Base-by-base conservation (phyloP, 1,140 invertebrate genomes). In the Patella vulgata region DNA sequence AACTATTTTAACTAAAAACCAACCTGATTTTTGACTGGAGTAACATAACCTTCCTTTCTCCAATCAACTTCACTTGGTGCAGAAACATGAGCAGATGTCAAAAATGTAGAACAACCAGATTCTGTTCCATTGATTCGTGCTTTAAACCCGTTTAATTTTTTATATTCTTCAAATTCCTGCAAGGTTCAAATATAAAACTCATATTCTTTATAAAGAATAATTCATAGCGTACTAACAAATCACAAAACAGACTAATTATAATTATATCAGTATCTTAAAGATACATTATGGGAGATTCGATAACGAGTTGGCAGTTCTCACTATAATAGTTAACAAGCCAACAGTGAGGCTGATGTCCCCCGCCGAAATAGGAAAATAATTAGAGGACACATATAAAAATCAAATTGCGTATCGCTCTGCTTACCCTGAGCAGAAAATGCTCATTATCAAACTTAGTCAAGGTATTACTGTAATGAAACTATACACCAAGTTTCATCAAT, bases 21-120 rank as follows among this genome's bases (percentile, higher is more conserved):
- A 56, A 77, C 85, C 75, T 87, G 87, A 66, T 86, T 78, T 58
- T 84, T 85, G 8, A 87, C 81, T 12, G 77, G 70, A 3, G 86
- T 87, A 9, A 86, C 85, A 62, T 82, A 83, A 12, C 84, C 83
- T 53, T 85, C 77, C 1, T 59, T 71, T 36, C 85, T 78, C 85
- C 85, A 86, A 71, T 86, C 86, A 33, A 87, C 81, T 1, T 44
- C 23, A 14, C 58, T 54, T 1, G 79, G 77, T 14, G 68, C 47
- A 23, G 33, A 39, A 30, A 55, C 31, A 39, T 68, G 64, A 11
- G 33, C 46, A 25, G 55, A 48, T 14, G 64, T 27, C 0, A 70
- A 31, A 50, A 58, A 74, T 5, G 47, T 57, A 8, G 60, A 56
- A 21, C 71, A 61, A 43, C 54, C 12, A 3, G 50, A 19, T 44